Evolutionary conservation across 2,797 vertebrate species (phyloP).

Genomic region (Buphagus erythrorhynchus): DNA sequence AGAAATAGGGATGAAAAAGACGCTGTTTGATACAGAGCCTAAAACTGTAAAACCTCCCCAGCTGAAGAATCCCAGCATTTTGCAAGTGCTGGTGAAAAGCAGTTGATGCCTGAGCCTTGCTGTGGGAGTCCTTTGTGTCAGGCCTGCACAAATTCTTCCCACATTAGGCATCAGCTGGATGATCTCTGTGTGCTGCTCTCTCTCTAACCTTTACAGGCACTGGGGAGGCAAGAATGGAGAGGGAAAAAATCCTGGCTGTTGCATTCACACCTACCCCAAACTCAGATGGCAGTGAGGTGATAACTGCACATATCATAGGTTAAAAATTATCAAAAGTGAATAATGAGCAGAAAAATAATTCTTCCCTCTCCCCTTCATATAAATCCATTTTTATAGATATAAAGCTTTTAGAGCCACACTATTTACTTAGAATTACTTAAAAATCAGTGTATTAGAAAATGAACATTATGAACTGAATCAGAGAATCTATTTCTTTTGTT

Average conservation of each 20-base stretch:
- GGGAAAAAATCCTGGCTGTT: not conserved
- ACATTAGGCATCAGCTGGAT: conserved; percentile 34
- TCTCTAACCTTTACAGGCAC: not conserved
- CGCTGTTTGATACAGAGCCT: not conserved
- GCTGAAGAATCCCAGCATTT: conserved; percentile 48
- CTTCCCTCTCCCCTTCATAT: not conserved
- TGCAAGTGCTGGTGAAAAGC: conserved; percentile 8
- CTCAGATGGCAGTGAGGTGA: not conserved
- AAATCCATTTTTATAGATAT: not conserved
- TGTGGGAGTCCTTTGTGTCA: conserved; percentile 45
- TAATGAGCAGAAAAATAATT: not conserved
- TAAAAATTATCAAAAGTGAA: not conserved
- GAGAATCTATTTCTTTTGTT: not conserved
- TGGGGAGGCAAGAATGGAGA: not conserved
- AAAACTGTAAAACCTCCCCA: not conserved
- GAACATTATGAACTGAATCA: not conserved
- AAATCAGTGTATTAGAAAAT: not conserved
- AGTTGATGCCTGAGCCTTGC: conserved; percentile 32
- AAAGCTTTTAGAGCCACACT: not conserved
- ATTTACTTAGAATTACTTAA: not conserved
- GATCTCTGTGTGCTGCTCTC: not conserved
- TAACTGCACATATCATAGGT: not conserved
- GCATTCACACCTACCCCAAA: not conserved
- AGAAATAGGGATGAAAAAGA: not conserved
- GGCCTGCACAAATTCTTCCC: conserved; percentile 54